phyloP scores from a whole-genome alignment of 2,888 invertebrate genomes.

The Hydrotaea diabolus region DNA sequence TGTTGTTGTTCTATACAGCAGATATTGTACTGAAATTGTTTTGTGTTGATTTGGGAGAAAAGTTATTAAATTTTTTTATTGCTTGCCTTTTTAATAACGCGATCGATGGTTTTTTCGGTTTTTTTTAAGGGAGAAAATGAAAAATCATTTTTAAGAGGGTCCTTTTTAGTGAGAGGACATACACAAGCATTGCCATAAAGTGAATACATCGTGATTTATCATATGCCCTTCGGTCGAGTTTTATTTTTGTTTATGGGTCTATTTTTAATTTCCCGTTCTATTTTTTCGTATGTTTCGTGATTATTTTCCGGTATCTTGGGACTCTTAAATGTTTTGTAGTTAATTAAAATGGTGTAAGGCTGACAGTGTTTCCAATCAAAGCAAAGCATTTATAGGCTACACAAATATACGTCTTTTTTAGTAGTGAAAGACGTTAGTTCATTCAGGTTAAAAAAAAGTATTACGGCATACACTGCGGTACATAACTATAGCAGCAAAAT shows the following conservation, averaged over 20 bases:
- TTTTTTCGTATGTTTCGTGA: not conserved
- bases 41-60: constrained; percentile 27
- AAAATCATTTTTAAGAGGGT: not conserved
- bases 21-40: constrained; percentile 26
- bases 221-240: not conserved
- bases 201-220: not conserved
- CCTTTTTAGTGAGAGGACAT: not conserved
- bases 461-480: no score
- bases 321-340: not conserved
- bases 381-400: no score
- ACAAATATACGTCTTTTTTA: no score
- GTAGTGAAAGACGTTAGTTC: no score
- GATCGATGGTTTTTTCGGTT: not conserved
- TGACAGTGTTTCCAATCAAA: not conserved
- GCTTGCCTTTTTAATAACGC: not conserved
- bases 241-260: not conserved
- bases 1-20: not conserved
- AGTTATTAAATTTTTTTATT: constrained; percentile 33
- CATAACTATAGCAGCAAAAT: no score
- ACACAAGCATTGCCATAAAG: not conserved
- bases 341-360: not conserved
- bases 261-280: constrained; percentile 2
- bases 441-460: no score
- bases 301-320: not conserved
- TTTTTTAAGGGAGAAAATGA: not conserved